Percentiles rank a stretch among this genome's conserved stretches.
phyloP scores from a whole-genome alignment of 2,113 vertebrate genomes.

The Sebastes fasciatus region DNA sequence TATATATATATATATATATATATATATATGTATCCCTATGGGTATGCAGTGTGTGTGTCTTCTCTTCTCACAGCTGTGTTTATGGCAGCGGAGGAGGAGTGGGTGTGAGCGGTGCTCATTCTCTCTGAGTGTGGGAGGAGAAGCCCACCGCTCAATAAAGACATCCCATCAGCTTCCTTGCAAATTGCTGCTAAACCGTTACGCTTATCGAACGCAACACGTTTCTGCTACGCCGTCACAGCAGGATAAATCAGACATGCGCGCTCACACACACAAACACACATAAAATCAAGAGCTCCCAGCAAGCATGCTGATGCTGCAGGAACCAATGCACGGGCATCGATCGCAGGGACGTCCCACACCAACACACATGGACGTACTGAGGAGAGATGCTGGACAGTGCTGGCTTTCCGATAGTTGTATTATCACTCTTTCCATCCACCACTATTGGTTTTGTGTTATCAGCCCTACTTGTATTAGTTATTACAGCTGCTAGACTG shows the following conservation, averaged over 20 bases:
- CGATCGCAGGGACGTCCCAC: no score
- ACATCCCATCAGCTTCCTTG: constrained; percentile 47
- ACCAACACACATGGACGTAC: no score
- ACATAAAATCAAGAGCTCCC: no score
- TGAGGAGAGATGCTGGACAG: no score
- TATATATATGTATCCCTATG: not conserved
- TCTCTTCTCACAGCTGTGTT: constrained; percentile 16
- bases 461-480: no score
- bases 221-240: constrained; percentile 15
- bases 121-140: constrained; percentile 56
- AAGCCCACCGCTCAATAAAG: constrained; percentile 58
- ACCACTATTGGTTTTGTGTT: no score
- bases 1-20: not conserved
- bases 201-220: constrained; percentile 38
- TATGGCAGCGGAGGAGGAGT: constrained; percentile 29
- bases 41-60: constrained; percentile 17
- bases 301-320: no score
- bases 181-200: constrained; percentile 38
- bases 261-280: constrained; percentile 9
- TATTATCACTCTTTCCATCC: no score
- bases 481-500: no score
- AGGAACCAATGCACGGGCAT: no score
- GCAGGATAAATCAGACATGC: constrained; percentile 25
- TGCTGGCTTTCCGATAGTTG: no score
- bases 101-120: constrained; percentile 42